Conservation (phyloP, 2,797 vertebrate species). For the Emys orbicularis region DNA sequence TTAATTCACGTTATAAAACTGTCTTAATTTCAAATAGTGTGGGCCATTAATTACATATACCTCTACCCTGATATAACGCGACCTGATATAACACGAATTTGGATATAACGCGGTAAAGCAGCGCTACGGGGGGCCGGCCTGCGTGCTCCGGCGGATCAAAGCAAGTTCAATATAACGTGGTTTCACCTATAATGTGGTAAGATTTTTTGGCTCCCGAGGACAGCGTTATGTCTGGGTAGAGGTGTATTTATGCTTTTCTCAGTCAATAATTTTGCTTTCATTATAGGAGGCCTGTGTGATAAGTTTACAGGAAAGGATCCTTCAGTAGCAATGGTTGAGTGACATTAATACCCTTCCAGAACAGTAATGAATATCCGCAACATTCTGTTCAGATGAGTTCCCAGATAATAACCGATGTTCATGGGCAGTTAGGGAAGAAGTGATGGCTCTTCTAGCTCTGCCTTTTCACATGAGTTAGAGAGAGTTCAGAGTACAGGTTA, state of each 20-base stretch:
- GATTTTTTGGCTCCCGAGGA: too few relatives aligned
- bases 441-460: background rate
- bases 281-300: background rate
- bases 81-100: too few relatives aligned
- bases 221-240: too few relatives aligned
- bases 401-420: fast-evolving
- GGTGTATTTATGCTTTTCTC: background rate
- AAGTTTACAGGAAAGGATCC: background rate
- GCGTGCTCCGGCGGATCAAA: too few relatives aligned
- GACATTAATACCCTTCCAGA: background rate
- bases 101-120: too few relatives aligned
- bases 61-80: too few relatives aligned
- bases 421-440: fast-evolving
- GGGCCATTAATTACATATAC: background rate
- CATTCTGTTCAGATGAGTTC: background rate
- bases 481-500: background rate
- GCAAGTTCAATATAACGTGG: too few relatives aligned
- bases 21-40: background rate
- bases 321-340: background rate
- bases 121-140: too few relatives aligned
- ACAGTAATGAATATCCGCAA: background rate
- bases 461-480: background rate
- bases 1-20: background rate
- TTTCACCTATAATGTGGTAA: too few relatives aligned
- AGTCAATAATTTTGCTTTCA: background rate